A percentile compares a stretch with the other conserved stretches of the same genome.
Conservation (phyloP, 2,113 vertebrate genomes). For the Erythrolamprus reginae region DNA sequence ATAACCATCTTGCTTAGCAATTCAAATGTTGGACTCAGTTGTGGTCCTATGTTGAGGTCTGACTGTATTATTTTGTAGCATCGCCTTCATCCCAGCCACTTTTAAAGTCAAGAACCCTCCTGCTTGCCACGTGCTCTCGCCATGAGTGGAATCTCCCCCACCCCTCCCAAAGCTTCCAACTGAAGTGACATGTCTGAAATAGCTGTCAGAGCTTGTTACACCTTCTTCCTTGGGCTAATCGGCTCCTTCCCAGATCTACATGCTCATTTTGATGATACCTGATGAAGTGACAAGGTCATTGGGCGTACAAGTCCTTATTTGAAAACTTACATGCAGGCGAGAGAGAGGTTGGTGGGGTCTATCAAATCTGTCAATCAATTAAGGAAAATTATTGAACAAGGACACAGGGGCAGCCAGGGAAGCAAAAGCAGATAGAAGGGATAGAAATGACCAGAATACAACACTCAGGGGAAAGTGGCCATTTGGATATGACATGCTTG, state of each 20-base stretch:
- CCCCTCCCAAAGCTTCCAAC: conserved; percentile 40
- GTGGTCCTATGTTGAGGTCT: not conserved
- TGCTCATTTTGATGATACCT: conserved; percentile 87
- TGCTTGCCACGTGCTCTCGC: not conserved
- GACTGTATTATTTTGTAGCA: not conserved
- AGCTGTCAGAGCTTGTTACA: conserved; percentile 59
- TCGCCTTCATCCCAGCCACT: not conserved
- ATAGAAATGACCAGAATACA: conserved; percentile 87
- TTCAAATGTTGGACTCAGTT: not conserved
- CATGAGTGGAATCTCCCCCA: conserved; percentile 27
- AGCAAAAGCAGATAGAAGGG: conserved; percentile 77
- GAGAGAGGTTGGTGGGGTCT: conserved; percentile 93
- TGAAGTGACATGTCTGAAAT: conserved; percentile 55
- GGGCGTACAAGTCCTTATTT: conserved; percentile 98
- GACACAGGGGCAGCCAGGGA: conserved; percentile 63
- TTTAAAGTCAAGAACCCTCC: not conserved
- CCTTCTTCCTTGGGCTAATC: conserved; percentile 74
- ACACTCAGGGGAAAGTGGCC: conserved; percentile 76
- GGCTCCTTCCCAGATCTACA: conserved; percentile 76
- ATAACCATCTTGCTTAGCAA: too few species aligned
- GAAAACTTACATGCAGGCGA: conserved; percentile 92
- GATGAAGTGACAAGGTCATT: conserved; percentile 94
- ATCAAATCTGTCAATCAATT: conserved; percentile 99
- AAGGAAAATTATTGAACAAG: conserved; percentile 99
- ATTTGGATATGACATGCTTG: conserved; percentile 62